Evolutionary conservation across 2,797 vertebrate species (phyloP).

Genomic region (Erithacus rubecula): DNA sequence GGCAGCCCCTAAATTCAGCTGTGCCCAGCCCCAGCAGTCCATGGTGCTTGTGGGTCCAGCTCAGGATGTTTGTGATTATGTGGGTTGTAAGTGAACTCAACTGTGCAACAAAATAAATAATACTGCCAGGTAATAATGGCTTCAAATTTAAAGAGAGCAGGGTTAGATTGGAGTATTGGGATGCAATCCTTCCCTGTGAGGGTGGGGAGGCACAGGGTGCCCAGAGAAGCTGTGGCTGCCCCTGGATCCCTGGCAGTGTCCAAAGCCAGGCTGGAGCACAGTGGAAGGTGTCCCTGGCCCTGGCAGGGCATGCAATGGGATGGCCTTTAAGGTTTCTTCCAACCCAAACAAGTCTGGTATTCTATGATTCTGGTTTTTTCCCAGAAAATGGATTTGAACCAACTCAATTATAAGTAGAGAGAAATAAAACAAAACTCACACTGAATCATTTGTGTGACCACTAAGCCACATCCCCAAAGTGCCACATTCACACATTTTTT

Average conservation of each 20-base stretch:
- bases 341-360: not conserved
- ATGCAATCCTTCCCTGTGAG: not conserved
- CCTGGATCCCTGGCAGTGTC: not conserved
- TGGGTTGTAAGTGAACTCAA: not conserved
- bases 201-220: not conserved
- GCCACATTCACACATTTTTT: not conserved
- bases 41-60: not conserved
- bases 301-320: accelerated
- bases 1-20: not conserved
- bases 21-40: not conserved
- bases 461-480: not conserved
- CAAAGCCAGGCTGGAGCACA: accelerated
- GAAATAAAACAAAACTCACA: not conserved
- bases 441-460: not conserved
- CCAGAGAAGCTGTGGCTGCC: not conserved
- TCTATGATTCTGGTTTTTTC: not conserved
- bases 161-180: not conserved
- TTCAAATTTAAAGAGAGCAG: not conserved
- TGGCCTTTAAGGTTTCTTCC: not conserved
- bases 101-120: not conserved
- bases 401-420: not conserved
- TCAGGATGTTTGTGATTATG: not conserved
- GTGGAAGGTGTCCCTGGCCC: not conserved
- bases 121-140: not conserved
- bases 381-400: not conserved